phyloP scores from a whole-genome alignment of 2,797 vertebrate species.

The Coendou prehensilis region DNA sequence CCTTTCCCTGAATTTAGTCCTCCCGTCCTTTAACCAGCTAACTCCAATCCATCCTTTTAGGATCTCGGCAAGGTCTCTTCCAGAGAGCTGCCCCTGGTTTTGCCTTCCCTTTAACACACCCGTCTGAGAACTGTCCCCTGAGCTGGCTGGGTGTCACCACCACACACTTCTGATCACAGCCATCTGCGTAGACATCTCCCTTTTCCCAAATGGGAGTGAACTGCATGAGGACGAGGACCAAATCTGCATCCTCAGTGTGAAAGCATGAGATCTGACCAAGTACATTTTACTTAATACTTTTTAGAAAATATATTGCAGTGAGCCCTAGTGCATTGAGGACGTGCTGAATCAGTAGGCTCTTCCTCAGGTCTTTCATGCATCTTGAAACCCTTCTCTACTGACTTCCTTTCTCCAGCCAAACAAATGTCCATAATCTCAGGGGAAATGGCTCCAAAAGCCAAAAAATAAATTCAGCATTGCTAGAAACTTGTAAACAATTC shows the following conservation, averaged over 20 bases:
- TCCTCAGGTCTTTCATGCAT: background rate
- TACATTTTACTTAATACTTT: background rate
- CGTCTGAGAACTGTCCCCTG: background rate
- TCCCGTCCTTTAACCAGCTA: background rate
- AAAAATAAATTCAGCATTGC: background rate
- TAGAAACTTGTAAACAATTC: background rate
- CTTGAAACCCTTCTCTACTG: constrained; percentile 11
- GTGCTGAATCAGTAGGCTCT: background rate
- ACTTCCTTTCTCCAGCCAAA: background rate
- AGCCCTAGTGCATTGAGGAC: background rate
- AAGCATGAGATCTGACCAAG: background rate
- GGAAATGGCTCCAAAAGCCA: background rate
- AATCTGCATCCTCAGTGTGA: background rate
- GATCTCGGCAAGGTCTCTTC: background rate
- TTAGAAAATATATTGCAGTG: background rate
- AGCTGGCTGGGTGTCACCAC: background rate
- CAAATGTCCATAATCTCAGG: background rate
- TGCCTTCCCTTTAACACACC: accelerated
- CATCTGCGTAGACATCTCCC: background rate
- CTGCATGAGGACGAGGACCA: background rate
- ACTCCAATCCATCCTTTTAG: background rate
- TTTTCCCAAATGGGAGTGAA: background rate
- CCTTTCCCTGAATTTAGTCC: background rate
- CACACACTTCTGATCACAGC: background rate
- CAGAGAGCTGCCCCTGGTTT: background rate